Evolutionary conservation across 1,140 invertebrate species (phyloP).

Genomic region (Drosophila ananassae): DNA sequence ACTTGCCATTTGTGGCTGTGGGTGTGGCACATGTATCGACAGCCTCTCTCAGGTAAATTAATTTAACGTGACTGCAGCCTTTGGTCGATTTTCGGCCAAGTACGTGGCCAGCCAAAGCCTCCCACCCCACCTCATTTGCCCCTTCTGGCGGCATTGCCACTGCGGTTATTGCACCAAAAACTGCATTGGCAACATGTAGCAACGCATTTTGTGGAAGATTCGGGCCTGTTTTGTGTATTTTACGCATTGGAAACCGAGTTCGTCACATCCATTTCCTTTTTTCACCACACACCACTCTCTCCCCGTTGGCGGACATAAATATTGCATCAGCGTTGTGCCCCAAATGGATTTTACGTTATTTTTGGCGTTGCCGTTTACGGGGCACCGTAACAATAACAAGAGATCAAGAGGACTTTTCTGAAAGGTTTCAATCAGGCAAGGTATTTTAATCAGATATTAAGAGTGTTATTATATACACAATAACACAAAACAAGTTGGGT

Average conservation of each 20-base stretch:
- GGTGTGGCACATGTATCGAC: conserved; percentile 18
- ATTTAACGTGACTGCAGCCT: conserved; percentile 81
- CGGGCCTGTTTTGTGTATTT: conserved; percentile 63
- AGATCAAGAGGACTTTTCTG: background rate
- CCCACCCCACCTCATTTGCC: background rate
- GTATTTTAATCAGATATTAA: background rate
- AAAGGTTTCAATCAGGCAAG: background rate
- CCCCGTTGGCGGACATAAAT: conserved; percentile 47
- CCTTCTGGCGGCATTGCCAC: conserved; percentile 44
- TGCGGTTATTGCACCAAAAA: conserved; percentile 75
- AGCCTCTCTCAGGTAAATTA: conserved; percentile 66
- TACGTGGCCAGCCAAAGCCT: conserved; percentile 30
- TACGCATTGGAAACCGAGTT: conserved; percentile 68
- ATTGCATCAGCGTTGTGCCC: conserved; percentile 56
- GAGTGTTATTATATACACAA: background rate
- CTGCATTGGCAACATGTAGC: conserved; percentile 50
- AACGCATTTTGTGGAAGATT: background rate
- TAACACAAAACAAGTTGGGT: no score
- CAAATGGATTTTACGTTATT: conserved; percentile 56
- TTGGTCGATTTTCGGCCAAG: conserved; percentile 77
- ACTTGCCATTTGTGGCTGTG: conserved; percentile 6
- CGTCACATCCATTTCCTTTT: conserved; percentile 10
- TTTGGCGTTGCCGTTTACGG: conserved; percentile 18
- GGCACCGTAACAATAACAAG: background rate
- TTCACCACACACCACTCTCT: background rate